Conservation (phyloP, 2,113 vertebrate genomes). For the Telmatochromis sp. region DNA sequence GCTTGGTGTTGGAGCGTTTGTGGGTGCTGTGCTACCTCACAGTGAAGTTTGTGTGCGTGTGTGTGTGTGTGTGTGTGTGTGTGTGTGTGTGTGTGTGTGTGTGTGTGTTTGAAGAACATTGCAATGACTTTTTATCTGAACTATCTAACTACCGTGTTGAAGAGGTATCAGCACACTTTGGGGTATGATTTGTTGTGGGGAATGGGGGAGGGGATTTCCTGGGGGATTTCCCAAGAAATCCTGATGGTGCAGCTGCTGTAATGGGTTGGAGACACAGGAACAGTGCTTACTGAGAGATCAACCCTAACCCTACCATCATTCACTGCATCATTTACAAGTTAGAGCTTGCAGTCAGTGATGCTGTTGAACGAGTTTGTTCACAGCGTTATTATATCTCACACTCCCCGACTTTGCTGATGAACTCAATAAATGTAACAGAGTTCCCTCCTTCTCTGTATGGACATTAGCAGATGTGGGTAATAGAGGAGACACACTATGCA, state of each 20-base stretch:
- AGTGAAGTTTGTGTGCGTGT: neutral
- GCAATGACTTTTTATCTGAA: neutral
- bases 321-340: neutral
- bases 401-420: neutral
- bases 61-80: neutral
- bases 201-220: neutral
- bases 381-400: neutral
- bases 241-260: neutral
- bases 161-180: neutral
- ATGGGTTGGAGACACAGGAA: neutral
- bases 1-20: conserved; percentile 16
- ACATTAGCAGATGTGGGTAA: neutral
- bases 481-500: neutral
- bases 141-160: neutral
- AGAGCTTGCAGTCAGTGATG: neutral
- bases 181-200: neutral
- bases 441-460: neutral
- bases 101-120: neutral
- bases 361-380: neutral
- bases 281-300: neutral
- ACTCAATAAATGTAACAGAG: neutral
- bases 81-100: neutral
- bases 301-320: neutral
- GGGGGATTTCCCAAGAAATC: neutral
- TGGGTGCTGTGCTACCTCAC: neutral